Evolutionary conservation across 2,888 invertebrate genomes (phyloP).

Genomic region (Achlya flavicornis): DNA sequence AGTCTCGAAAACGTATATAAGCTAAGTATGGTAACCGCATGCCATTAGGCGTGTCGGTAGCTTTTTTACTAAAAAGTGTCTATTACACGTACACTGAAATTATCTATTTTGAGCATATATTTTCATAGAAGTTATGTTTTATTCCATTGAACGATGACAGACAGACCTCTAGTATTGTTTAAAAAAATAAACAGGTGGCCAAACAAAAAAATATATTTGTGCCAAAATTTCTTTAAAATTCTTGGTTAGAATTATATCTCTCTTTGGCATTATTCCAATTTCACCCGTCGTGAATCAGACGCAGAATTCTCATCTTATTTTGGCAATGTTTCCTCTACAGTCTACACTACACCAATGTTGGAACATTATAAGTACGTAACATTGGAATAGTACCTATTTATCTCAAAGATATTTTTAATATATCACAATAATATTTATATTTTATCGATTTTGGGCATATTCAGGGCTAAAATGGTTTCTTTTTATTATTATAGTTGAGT

Average conservation of each 20-base stretch:
- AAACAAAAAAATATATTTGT: constrained; percentile 66
- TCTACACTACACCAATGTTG: constrained; percentile 22
- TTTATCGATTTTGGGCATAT: too few relatives aligned
- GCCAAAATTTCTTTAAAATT: constrained; percentile 67
- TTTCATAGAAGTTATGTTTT: neutral
- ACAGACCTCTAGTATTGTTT: constrained; percentile 15
- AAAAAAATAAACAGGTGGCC: constrained; percentile 59
- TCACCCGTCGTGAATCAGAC: constrained; percentile 62
- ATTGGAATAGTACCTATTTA: neutral
- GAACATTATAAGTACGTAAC: neutral
- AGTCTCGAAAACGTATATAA: too few relatives aligned
- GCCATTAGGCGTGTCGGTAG: too few relatives aligned
- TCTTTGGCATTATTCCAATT: constrained; percentile 74
- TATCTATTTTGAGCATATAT: too few relatives aligned
- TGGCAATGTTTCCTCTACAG: constrained; percentile 57
- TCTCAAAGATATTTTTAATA: too few relatives aligned
- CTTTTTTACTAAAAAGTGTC: too few relatives aligned
- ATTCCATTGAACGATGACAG: neutral
- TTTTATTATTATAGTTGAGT: too few relatives aligned
- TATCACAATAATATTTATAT: too few relatives aligned
- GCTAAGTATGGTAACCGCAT: too few relatives aligned
- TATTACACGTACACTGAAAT: too few relatives aligned
- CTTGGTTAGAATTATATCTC: constrained; percentile 60
- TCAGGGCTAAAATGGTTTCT: too few relatives aligned
- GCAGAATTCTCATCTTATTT: constrained; percentile 68